Conservation (phyloP, 2,797 vertebrate genomes). For the Hemibagrus guttatus region DNA sequence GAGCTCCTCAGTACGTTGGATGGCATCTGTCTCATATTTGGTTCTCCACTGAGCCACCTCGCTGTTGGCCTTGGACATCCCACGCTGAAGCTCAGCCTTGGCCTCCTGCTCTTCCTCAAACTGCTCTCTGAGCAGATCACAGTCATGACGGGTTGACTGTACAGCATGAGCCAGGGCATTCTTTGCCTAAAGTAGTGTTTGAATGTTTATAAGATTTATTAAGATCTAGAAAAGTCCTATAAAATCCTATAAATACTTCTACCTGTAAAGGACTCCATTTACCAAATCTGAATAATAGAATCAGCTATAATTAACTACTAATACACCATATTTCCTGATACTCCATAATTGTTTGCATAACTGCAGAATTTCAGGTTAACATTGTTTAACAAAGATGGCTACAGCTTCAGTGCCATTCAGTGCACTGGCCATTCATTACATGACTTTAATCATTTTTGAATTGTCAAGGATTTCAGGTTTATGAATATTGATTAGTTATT, state of each 20-base stretch:
- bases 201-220: background rate
- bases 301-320: background rate
- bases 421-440: background rate
- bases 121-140: constrained; percentile 83
- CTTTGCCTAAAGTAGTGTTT: constrained; percentile 68
- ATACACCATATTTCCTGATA: background rate
- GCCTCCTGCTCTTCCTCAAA: constrained; percentile 84
- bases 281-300: background rate
- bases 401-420: background rate
- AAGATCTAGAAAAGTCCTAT: background rate
- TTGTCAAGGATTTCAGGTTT: background rate
- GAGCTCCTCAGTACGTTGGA: constrained; percentile 81
- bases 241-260: background rate
- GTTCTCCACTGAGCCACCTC: constrained; percentile 86
- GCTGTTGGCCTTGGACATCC: constrained; percentile 82
- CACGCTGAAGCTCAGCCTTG: constrained; percentile 80
- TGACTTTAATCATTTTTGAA: background rate
- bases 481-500: background rate
- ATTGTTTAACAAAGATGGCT: background rate
- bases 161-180: constrained; percentile 80
- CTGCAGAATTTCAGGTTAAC: background rate
- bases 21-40: constrained; percentile 83
- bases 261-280: background rate
- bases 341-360: background rate
- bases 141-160: constrained; percentile 80